Conservation (phyloP, 2,888 invertebrate species). For the Meiosimyza decipiens region DNA sequence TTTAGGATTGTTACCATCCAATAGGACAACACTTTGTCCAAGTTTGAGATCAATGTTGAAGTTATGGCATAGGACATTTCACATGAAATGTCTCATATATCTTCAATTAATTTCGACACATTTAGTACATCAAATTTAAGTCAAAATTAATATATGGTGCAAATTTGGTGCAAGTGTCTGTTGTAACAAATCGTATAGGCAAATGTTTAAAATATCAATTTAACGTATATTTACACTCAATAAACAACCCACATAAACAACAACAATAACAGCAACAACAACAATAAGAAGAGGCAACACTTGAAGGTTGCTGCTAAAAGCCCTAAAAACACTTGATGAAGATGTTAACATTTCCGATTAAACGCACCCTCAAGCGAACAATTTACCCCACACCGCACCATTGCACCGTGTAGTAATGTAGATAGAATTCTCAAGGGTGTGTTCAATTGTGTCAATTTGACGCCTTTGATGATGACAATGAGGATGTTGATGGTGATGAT, state of each 20-base stretch:
- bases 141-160: too few species aligned
- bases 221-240: constrained; percentile 40
- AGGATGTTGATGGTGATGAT: constrained; percentile 20
- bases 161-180: too few species aligned
- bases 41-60: too few species aligned
- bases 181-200: too few species aligned
- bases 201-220: constrained; percentile 38
- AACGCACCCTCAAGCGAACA: constrained; percentile 46
- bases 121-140: too few species aligned
- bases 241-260: constrained; percentile 32
- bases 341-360: constrained; percentile 56
- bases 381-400: neutral
- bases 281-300: constrained; percentile 21
- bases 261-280: constrained; percentile 27
- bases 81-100: too few species aligned
- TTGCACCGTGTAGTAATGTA: neutral
- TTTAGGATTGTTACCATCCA: too few species aligned
- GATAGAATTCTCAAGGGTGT: constrained; percentile 33
- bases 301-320: neutral
- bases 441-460: constrained; percentile 37
- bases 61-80: too few species aligned
- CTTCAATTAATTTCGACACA: too few species aligned
- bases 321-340: constrained; percentile 46
- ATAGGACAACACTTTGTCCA: too few species aligned
- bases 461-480: constrained; percentile 35